A percentile compares a stretch with the other conserved stretches of the same genome.
Evolutionary conservation across 2,888 invertebrate genomes (phyloP).

Genomic region (Calameuta pallipes): DNA sequence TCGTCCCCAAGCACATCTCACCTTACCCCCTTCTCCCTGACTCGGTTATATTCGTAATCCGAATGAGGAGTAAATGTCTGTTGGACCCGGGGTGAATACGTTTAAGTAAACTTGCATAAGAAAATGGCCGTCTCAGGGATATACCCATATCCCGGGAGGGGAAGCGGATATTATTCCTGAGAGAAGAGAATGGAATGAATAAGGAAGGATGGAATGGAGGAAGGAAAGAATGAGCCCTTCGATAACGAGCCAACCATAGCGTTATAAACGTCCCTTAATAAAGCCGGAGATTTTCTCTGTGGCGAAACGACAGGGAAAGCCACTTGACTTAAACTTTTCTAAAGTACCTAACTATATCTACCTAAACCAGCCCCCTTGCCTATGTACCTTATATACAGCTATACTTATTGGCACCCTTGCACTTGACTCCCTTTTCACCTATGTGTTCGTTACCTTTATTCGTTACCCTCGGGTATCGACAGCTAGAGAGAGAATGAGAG

Average conservation of each 20-base stretch:
- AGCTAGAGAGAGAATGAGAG: constrained; percentile 25
- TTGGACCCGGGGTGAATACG: neutral
- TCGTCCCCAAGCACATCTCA: neutral
- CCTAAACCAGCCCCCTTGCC: neutral
- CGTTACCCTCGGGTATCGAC: constrained; percentile 1
- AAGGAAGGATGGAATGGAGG: neutral
- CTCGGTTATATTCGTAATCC: neutral
- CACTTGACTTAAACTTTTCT: constrained; percentile 36
- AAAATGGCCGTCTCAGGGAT: neutral
- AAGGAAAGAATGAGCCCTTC: neutral
- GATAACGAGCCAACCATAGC: neutral
- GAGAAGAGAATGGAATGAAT: neutral
- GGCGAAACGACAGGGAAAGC: constrained; percentile 35
- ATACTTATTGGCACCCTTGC: neutral
- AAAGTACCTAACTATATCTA: constrained; percentile 32
- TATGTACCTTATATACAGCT: neutral
- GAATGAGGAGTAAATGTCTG: neutral
- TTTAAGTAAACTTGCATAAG: neutral
- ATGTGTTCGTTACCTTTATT: neutral
- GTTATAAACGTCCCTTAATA: constrained; percentile 22
- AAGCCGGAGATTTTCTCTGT: constrained; percentile 26
- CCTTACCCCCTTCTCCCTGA: neutral
- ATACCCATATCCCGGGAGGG: neutral
- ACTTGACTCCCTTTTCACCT: constrained; percentile 13
- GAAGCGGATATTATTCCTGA: neutral